phyloP scores from a whole-genome alignment of 2,888 invertebrate genomes.

The Psylliodes chrysocephalus region DNA sequence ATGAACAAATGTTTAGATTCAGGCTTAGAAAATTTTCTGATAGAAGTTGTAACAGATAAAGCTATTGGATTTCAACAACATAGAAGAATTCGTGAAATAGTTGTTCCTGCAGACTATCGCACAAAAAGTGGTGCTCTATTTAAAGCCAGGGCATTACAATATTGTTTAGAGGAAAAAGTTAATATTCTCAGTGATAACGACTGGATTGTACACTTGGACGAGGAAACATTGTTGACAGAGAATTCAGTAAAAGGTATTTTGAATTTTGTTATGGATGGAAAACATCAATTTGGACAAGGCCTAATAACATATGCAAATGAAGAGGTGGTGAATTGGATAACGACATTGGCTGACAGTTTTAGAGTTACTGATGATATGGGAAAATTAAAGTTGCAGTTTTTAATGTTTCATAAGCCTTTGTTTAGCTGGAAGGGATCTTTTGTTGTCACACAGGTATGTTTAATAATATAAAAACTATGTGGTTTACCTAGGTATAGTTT shows the following conservation, averaged over 20 bases:
- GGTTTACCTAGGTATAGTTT: no score
- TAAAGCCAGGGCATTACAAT: conserved; percentile 88
- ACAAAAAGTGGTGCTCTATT: conserved; percentile 88
- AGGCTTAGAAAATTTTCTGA: conserved; percentile 93
- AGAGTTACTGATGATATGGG: conserved; percentile 98
- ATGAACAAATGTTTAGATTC: conserved; percentile 88
- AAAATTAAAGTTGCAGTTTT: conserved; percentile 91
- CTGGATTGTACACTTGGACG: conserved; percentile 98
- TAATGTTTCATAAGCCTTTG: conserved; percentile 91
- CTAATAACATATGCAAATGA: conserved; percentile 96
- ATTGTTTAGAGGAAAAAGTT: conserved; percentile 91
- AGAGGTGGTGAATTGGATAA: conserved; percentile 95
- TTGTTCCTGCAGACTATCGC: conserved; percentile 87
- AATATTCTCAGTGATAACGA: conserved; percentile 87
- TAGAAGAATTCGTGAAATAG: conserved; percentile 85
- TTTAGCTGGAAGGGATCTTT: conserved; percentile 99
- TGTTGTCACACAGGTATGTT: conserved; percentile 90
- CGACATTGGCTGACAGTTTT: conserved; percentile 94
- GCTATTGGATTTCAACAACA: conserved; percentile 80
- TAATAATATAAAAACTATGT: no score
- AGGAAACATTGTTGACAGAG: conserved; percentile 93
- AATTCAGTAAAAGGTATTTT: conserved; percentile 85
- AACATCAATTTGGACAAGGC: conserved; percentile 93
- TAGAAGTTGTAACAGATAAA: conserved; percentile 96
- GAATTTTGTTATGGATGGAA: conserved; percentile 94